phyloP scores from a whole-genome alignment of 2,888 invertebrate genomes.

The Criorhina ranunculi region DNA sequence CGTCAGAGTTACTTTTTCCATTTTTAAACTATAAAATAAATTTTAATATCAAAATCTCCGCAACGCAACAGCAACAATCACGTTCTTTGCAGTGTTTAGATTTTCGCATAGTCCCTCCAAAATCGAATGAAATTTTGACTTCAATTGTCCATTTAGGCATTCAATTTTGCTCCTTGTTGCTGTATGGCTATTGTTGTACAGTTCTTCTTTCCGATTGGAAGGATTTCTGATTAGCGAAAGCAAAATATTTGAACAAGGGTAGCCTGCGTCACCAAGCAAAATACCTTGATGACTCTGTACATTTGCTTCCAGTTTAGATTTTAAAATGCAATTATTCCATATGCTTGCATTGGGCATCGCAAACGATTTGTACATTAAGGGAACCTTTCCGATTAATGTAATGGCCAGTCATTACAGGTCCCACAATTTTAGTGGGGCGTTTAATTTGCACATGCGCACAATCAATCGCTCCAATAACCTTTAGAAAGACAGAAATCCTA shows the following conservation, averaged over 20 bases:
- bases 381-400: conserved; percentile 18
- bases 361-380: conserved; percentile 11
- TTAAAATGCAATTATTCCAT: too few species aligned
- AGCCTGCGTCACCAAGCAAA: conserved; percentile 10
- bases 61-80: conserved; percentile 11
- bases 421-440: conserved; percentile 7
- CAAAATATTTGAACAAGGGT: conserved; percentile 22
- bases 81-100: conserved; percentile 4
- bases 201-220: conserved; percentile 15
- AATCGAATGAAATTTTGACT: conserved; percentile 16
- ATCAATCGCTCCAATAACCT: neutral
- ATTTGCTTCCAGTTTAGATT: too few species aligned
- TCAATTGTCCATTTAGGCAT: conserved; percentile 37
- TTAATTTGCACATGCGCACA: conserved; percentile 1
- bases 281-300: too few species aligned
- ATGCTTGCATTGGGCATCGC: neutral
- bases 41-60: too few species aligned
- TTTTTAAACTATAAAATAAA: too few species aligned
- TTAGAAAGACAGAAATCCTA: neutral
- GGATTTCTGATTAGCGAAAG: conserved; percentile 19
- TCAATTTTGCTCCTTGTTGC: conserved; percentile 27
- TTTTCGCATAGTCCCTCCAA: conserved; percentile 16
- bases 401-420: conserved; percentile 9
- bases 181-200: neutral
- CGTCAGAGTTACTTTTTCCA: too few species aligned